Evolutionary conservation across 2,113 vertebrate genomes (phyloP), one percentile per base, ranked within the genome.

Genomic region (Microcebus murinus): DNA sequence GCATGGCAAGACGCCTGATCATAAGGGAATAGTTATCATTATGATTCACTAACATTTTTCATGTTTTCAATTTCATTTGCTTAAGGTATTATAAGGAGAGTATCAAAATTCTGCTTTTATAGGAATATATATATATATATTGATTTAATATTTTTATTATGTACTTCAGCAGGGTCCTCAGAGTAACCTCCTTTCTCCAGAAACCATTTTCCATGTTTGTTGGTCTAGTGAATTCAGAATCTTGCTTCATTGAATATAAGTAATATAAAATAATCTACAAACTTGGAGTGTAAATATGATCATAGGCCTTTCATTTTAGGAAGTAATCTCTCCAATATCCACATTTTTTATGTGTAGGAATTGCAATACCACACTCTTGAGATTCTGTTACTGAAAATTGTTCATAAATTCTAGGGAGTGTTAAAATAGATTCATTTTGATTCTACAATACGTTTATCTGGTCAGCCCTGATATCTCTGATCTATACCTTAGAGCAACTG

Each of bases 21-120:
- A 79, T 20, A 76, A n/a, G 5, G 84, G 3, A 39, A 90, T 94
- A 77, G 11, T 97, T 91, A 88, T 80, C 68, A 74, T 65, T 91
- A 45, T 52, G 57, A 52, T 57, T 83, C 8, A 48, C 17, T 59
- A 31, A 86, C 1, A 81, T 27, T 59, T 92, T 71, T 45, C 25
- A 77, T 42, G 50, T 39, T 77, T 92, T 83, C 81, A 68, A 0
- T 63, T 76, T 90, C 68, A 73, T 57, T 93, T 87, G 8, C 5
- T 93, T 81, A 57, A 87, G 23, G 48, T 50, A 92, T 89, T 89
- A 13, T 39, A 59, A 96, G 73, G 39, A 86, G 59, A 76, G 25
- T 6, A 67, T 70, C 42, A 23, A 31, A 76, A 92, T 81, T 61
- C n/a, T 86, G 31, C 4, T 82, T 90, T 48, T 76, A 63, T 12